Evolutionary conservation across 2,797 vertebrate species (phyloP).

Genomic region (Triplophysa bombifrons): DNA sequence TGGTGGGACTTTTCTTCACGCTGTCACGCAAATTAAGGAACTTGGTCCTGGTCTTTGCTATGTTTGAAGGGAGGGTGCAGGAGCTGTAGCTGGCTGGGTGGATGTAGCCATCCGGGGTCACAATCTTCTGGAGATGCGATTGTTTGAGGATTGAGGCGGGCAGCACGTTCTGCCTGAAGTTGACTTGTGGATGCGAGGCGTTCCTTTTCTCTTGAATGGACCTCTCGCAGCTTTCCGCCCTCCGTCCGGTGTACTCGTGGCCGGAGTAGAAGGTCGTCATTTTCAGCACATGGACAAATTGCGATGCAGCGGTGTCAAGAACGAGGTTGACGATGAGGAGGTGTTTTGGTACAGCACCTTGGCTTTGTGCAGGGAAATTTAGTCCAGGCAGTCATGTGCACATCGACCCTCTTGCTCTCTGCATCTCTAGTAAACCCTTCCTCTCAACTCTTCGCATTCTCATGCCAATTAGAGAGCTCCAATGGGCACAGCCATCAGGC

Average conservation of each 20-base stretch:
- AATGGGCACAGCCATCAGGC: conserved; percentile 72
- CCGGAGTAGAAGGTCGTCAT: conserved; percentile 69
- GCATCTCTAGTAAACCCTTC: conserved; percentile 56
- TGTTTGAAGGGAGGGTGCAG: conserved; percentile 73
- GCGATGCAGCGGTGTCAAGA: neutral
- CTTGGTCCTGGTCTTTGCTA: conserved; percentile 74
- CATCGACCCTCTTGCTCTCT: conserved; percentile 48
- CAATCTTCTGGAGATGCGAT: conserved; percentile 44
- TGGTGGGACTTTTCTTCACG: conserved; percentile 88
- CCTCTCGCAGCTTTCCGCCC: conserved; percentile 53
- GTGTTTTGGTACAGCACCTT: conserved; percentile 23
- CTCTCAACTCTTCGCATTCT: conserved; percentile 63
- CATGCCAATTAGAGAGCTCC: conserved; percentile 76
- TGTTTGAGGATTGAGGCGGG: conserved; percentile 61
- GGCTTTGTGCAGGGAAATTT: conserved; percentile 43
- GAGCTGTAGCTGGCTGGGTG: conserved; percentile 66
- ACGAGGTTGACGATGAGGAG: neutral
- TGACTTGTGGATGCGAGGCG: conserved; percentile 24
- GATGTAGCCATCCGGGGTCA: conserved; percentile 31
- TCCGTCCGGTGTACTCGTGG: conserved; percentile 61
- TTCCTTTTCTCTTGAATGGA: conserved; percentile 42
- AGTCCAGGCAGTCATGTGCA: conserved; percentile 43
- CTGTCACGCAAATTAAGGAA: conserved; percentile 88
- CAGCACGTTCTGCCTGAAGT: conserved; percentile 59
- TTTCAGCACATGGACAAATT: neutral